A percentile compares a stretch with the other conserved stretches of the same genome.
Conservation (phyloP, 2,888 invertebrate species). For the Himalopsyche anomala region DNA sequence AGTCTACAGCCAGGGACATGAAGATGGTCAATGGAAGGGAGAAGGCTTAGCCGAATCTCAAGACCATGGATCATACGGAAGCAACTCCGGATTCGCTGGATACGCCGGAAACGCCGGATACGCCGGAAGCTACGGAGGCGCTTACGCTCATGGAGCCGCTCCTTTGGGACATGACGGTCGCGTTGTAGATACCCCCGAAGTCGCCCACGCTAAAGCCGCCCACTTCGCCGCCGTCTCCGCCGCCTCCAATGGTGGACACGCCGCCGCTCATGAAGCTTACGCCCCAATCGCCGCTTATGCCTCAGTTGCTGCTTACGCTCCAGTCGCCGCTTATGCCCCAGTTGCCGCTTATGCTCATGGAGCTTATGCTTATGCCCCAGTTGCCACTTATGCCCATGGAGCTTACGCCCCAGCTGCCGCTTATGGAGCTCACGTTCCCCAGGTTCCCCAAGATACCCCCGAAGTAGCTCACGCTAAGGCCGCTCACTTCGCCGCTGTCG, state of each 20-base stretch:
- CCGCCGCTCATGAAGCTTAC: no score
- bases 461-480: slow-evolving; percentile 67
- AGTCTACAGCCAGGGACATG: no score
- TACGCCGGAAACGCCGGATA: slow-evolving; percentile 71
- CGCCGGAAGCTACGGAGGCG: not conserved
- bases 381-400: slow-evolving; percentile 73
- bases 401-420: not conserved
- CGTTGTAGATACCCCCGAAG: slow-evolving; percentile 80
- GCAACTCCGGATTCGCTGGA: slow-evolving; percentile 69
- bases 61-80: slow-evolving; percentile 69
- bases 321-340: slow-evolving; percentile 69
- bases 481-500: slow-evolving; percentile 69
- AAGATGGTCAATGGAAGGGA: slow-evolving; percentile 58
- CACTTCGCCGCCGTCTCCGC: slow-evolving; percentile 77
- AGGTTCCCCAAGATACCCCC: slow-evolving; percentile 37
- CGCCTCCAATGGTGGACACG: not conserved
- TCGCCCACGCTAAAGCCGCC: slow-evolving; percentile 78
- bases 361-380: slow-evolving; percentile 70
- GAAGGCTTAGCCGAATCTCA: slow-evolving; percentile 55
- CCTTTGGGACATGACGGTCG: slow-evolving; percentile 56
- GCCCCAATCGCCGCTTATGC: slow-evolving; percentile 22
- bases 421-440: slow-evolving; percentile 2
- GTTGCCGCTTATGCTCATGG: slow-evolving; percentile 74
- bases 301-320: no score
- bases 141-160: slow-evolving; percentile 69